Evolutionary conservation across 2,888 invertebrate species (phyloP).

Genomic region (Plebejus melissa): DNA sequence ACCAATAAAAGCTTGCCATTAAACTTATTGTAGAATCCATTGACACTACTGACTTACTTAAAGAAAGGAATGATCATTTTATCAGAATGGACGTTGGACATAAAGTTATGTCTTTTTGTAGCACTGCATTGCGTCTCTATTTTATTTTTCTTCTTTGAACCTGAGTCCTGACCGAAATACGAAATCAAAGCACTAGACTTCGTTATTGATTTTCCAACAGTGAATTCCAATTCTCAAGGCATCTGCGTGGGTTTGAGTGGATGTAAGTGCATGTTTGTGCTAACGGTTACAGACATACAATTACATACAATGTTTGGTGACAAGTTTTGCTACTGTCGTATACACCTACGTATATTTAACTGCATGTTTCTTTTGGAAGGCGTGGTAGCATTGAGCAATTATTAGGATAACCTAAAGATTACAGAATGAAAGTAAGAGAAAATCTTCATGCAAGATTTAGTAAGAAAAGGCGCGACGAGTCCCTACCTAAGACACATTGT

Average conservation of each 20-base stretch:
- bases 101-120: neutral
- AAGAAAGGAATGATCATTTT: too few relatives aligned
- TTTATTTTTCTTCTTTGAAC: neutral
- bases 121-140: neutral
- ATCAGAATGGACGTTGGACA: too few relatives aligned
- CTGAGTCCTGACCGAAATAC: neutral
- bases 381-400: neutral
- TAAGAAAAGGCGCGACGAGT: too few relatives aligned
- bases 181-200: constrained; percentile 6
- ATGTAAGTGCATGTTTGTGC: neutral
- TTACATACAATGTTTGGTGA: constrained; percentile 23
- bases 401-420: neutral
- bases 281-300: constrained; percentile 11
- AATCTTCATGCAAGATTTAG: neutral
- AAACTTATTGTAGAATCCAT: too few relatives aligned
- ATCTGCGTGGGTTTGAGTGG: constrained; percentile 13
- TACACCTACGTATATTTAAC: constrained; percentile 6
- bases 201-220: neutral
- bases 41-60: too few relatives aligned
- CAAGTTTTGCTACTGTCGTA: neutral
- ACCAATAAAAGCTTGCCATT: too few relatives aligned
- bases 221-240: constrained; percentile 4
- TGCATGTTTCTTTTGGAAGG: neutral
- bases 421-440: neutral
- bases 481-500: neutral